Base-by-base conservation (phyloP, 2,113 vertebrate genomes). In the Hippocampus barbouri region DNA sequence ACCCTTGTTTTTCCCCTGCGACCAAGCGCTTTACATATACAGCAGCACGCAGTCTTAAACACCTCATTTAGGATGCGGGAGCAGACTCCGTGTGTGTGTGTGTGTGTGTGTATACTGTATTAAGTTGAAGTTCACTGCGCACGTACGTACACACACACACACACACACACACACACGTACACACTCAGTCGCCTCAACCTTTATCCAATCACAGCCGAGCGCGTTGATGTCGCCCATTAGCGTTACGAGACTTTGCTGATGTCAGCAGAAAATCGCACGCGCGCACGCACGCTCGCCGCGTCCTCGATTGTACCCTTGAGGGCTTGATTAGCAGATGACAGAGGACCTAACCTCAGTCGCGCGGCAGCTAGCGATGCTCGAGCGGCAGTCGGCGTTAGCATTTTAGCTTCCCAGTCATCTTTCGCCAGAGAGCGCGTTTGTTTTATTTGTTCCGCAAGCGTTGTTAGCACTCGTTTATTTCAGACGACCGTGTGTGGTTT, bases 161-260 rank as follows among this genome's bases (percentile, higher is more conserved):
- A 30, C 14, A 8, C 53, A 30, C 14, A 8, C 53, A 25, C 25
- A 25, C 25, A 30, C 15, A 57, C 69, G 49, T 74, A 27, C 49
- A 20, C 45, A 4, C 51, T 45, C 60, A 60, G 59, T 15, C 43
- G 38, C 74, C 66, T 74, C 75, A 57, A 61, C 68, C 77, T 57
- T 80, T 76, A 85, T 80, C 84, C 85, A 89, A 89, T 89, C 85
- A 86, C 82, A 82, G 80, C 86, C 80, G 74, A 78, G 75, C 34
- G 20, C 72, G 69, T 73, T 77, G 84, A 79, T 82, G 73, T 57
- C 69, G 70, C 76, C 79, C 82, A 87, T 89, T 85, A 86, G 82
- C 82, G 85, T 69, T 70, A 82, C 83, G 74, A 68, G 65, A 71
- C 76, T 79, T 64, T 81, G 85, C 87, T 83, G 87, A 85, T 27